Base-by-base conservation (phyloP, 2,888 invertebrate species). In the Shargacucullia verbasci region DNA sequence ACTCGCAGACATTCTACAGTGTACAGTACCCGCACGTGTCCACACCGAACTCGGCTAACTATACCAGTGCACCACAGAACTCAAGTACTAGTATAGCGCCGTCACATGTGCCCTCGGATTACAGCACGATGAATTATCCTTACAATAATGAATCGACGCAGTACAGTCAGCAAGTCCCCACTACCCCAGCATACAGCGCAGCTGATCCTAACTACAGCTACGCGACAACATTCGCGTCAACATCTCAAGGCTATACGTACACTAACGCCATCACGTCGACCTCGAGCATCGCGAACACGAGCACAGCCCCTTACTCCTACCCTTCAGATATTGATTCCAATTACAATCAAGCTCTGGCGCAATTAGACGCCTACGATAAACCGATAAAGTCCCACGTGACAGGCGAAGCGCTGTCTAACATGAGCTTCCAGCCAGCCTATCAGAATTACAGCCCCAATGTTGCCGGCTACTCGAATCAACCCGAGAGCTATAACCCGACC, bases 361-460 rank as follows among this genome's bases (percentile, higher is more conserved):
- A 90, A 52, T 54, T 91, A 0, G 92, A 91, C 35, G 85, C 86
- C 0, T 70, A 84, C 0, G 94, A 94, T 62, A 85, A 88, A 60
- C 93, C 94, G 1, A 94, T 94, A 13, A 93, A 91, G 53, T 94
- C 94, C 0, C 93, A 93, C 55, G 88, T 88, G 0, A 91, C 89
- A 0, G 92, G 92, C 0, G 85, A 94, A 76, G 94, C 93, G 0
- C 39, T 93, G 6, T 80, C 87, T 1, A 67, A 56, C 47, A 14
- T 80, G 0, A 66, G 55, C 27, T 86, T 78, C 47, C 79, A 79
- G 14, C 68, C 76, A 0, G 58, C 55, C 3, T 84, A 75, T 57
- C 81, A 79, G 43, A 70, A 60, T n/a, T 81, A 80, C 29, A 76
- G 70, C 37, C 54, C 46, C 9, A 73, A 68, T 40, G 59, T 44